Conservation (phyloP, 30 jellyfish, hydroid and myxozoan species). For the Pseudorhiza aurosa region DNA sequence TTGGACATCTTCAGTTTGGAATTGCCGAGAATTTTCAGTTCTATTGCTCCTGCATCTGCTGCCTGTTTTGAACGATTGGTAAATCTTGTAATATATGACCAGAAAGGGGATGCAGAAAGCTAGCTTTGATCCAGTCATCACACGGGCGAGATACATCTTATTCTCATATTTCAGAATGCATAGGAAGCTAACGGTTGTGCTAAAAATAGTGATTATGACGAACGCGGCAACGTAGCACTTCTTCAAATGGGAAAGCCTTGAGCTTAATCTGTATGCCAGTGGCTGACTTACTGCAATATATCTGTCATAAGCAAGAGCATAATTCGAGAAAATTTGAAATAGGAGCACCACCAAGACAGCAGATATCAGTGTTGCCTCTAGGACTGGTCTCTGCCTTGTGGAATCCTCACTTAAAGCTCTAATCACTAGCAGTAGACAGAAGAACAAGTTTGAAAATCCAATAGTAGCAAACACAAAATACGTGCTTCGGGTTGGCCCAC, state of each 20-base stretch:
- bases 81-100: not conserved
- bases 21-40: too few relatives aligned
- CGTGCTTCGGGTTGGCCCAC: too few relatives aligned
- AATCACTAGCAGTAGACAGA: not conserved
- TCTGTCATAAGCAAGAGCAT: not conserved
- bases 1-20: too few relatives aligned
- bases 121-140: not conserved
- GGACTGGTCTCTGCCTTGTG: not conserved
- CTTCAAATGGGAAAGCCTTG: not conserved
- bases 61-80: not conserved
- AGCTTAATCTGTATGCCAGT: not conserved
- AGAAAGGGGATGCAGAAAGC: not conserved
- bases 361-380: not conserved
- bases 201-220: not conserved
- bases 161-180: too few relatives aligned
- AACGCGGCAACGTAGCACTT: not conserved
- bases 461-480: not conserved
- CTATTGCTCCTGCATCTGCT: too few relatives aligned
- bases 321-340: not conserved
- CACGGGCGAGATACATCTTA: not conserved
- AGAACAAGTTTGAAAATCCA: not conserved
- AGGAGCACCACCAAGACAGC: not conserved
- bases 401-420: not conserved
- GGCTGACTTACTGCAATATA: not conserved
- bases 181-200: not conserved